These are phyloP conservation scores for Dolichotis patagonum DNA, from an alignment of 2,113 vertebrate genomes.

Conservation along the genomic window DNA sequence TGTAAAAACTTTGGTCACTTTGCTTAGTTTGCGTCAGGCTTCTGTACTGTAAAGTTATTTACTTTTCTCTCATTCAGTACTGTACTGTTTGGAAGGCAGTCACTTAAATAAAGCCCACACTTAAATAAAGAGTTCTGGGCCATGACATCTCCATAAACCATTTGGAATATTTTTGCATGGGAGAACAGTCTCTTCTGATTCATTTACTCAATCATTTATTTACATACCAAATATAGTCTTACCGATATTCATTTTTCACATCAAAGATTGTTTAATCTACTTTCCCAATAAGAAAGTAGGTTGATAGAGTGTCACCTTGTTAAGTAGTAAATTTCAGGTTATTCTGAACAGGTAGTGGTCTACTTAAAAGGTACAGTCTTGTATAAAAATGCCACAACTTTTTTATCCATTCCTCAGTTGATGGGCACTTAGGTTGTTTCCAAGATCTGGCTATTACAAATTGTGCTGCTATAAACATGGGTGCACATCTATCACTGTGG, in stretches of 20 bases:
- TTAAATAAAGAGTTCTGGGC: background rate
- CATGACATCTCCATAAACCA: background rate
- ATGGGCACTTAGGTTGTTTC: no score
- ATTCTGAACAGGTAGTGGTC: background rate
- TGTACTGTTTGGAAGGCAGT: background rate
- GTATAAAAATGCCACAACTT: no score
- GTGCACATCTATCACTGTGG: no score
- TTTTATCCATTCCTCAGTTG: no score
- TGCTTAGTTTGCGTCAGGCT: background rate
- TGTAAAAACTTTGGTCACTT: background rate
- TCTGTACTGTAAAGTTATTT: background rate
- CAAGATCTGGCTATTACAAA: no score
- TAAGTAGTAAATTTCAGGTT: background rate
- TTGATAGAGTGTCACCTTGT: background rate
- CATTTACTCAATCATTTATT: background rate
- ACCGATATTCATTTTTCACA: background rate
- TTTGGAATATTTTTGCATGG: background rate
- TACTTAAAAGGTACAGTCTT: no score
- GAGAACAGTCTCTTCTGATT: background rate
- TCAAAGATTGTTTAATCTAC: background rate
- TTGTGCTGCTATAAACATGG: no score
- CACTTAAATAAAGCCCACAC: background rate
- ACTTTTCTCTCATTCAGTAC: background rate
- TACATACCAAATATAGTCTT: background rate
- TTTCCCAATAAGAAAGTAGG: background rate